Evolutionary conservation across 1,140 invertebrate genomes (phyloP).

Genomic region (Caerostris extrusa): DNA sequence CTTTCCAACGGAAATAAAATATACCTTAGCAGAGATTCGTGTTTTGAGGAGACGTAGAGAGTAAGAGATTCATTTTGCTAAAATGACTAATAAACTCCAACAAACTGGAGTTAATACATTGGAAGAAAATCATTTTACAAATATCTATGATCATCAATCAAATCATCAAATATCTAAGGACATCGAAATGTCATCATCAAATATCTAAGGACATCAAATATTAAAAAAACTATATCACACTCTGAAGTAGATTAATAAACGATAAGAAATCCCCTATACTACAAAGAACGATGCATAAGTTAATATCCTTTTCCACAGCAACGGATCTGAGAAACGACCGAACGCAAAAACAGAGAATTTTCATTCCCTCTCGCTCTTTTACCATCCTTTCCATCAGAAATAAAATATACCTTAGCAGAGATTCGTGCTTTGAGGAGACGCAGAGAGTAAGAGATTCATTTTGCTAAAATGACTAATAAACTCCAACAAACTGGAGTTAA

Average conservation of each 20-base stretch:
- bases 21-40: slow-evolving; percentile 5
- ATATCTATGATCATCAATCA: no score
- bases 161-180: no score
- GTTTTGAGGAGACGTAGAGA: background rate
- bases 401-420: slow-evolving; percentile 27
- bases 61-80: slow-evolving; percentile 30
- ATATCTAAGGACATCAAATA: no score
- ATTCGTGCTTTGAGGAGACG: slow-evolving; percentile 21
- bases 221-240: no score
- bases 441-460: slow-evolving; percentile 17
- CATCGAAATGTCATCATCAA: no score
- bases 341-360: slow-evolving; percentile 2
- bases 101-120: no score
- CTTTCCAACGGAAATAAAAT: slow-evolving; percentile 30
- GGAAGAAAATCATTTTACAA: no score
- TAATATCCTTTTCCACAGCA: no score
- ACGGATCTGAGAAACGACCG: background rate
- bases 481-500: no score
- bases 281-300: no score
- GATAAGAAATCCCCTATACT: no score
- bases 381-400: background rate
- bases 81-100: slow-evolving; percentile 74
- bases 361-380: background rate
- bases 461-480: slow-evolving; percentile 64
- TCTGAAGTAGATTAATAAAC: no score